Evolutionary conservation across 2,888 invertebrate genomes (phyloP).

Genomic region (Meghimatium bilineatum): DNA sequence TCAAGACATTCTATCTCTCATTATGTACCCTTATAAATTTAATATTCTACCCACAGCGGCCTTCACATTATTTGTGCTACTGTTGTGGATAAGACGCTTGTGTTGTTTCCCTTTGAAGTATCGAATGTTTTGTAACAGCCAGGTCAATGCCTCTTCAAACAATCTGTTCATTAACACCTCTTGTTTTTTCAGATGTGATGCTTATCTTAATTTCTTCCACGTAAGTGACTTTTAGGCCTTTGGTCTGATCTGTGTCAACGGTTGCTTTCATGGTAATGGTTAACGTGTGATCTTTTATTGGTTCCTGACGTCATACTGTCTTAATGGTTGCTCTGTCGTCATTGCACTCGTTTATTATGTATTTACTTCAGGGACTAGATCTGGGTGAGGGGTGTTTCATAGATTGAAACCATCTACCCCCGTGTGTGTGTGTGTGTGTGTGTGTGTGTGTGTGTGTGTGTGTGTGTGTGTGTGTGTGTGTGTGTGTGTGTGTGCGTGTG

Average conservation of each 20-base stretch:
- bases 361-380: too few species aligned
- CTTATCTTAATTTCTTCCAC: background rate
- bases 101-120: conserved; percentile 14
- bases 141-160: background rate
- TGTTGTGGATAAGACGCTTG: background rate
- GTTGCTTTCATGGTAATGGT: too few species aligned
- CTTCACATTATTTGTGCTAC: background rate
- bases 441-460: too few species aligned
- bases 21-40: background rate
- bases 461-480: too few species aligned
- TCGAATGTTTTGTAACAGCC: background rate
- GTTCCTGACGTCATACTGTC: too few species aligned
- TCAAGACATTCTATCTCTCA: background rate
- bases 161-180: conserved; percentile 15
- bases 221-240: background rate
- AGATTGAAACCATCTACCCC: too few species aligned
- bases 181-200: background rate
- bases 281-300: too few species aligned
- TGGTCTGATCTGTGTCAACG: background rate
- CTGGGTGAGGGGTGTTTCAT: too few species aligned
- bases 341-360: too few species aligned
- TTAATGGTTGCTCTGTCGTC: too few species aligned
- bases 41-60: conserved; percentile 12
- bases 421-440: too few species aligned
- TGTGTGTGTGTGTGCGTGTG: too few species aligned